Percentiles rank a stretch among this genome's conserved stretches.
phyloP scores from a whole-genome alignment of 2,888 invertebrate genomes.

The Agrotis puta region DNA sequence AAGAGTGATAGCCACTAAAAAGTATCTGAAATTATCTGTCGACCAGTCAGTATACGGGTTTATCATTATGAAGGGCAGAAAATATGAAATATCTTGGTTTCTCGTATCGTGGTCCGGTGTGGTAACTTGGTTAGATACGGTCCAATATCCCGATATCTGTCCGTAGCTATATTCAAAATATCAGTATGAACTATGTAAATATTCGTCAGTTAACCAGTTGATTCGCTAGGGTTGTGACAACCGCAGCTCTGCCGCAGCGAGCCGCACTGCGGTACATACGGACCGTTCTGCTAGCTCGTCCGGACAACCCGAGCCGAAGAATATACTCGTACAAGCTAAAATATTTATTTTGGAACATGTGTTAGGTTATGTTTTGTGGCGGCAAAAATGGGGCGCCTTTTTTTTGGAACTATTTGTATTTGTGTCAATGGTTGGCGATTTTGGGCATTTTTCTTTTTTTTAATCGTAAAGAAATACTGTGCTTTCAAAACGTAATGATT shows the following conservation, averaged over 20 bases:
- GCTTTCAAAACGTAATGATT: too few relatives aligned
- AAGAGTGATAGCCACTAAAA: too few relatives aligned
- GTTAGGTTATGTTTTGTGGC: not conserved
- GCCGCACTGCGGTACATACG: constrained; percentile 84
- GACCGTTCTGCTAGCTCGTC: constrained; percentile 49
- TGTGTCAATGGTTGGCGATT: not conserved
- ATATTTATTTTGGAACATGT: constrained; percentile 18
- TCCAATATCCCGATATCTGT: too few relatives aligned
- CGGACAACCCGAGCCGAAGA: constrained; percentile 48
- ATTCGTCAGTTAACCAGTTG: constrained; percentile 54
- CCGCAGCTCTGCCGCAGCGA: constrained; percentile 79
- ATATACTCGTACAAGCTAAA: constrained; percentile 14
- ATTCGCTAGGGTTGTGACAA: constrained; percentile 56
- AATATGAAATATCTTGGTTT: too few relatives aligned
- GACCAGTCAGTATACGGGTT: too few relatives aligned
- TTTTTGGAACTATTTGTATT: not conserved
- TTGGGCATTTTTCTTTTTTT: not conserved
- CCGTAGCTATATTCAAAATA: too few relatives aligned
- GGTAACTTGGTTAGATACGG: too few relatives aligned
- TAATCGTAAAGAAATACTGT: not conserved
- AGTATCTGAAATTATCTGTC: too few relatives aligned
- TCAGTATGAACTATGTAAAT: constrained; percentile 23
- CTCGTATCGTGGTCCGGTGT: too few relatives aligned
- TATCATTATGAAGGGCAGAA: too few relatives aligned
- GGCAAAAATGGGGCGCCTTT: not conserved